Evolutionary conservation across 2,888 invertebrate genomes (phyloP).

Genomic region (Dusona sp.): DNA sequence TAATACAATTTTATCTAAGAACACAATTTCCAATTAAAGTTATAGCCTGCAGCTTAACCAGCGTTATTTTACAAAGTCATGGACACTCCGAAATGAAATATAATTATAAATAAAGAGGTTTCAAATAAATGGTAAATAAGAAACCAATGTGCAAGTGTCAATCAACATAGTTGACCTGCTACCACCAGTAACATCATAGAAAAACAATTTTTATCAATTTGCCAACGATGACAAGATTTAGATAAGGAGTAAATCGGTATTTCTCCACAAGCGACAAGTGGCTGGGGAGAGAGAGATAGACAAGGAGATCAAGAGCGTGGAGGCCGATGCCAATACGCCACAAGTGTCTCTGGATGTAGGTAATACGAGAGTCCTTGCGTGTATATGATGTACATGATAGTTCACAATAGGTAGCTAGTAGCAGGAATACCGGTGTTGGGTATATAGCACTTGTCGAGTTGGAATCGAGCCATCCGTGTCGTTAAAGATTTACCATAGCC

Average conservation of each 20-base stretch:
- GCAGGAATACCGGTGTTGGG: constrained; percentile 36
- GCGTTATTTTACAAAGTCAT: too few relatives aligned
- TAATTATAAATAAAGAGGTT: not conserved
- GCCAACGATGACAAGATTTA: constrained; percentile 6
- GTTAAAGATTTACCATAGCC: constrained; percentile 38
- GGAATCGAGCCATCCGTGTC: constrained; percentile 51
- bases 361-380: constrained; percentile 44
- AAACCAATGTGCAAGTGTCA: not conserved
- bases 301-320: constrained; percentile 4
- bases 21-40: not conserved
- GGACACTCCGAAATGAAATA: too few relatives aligned
- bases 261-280: constrained; percentile 45
- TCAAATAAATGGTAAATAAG: not conserved
- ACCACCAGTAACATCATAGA: not conserved
- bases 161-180: not conserved
- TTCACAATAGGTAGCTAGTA: constrained; percentile 37
- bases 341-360: constrained; percentile 54
- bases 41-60: too few relatives aligned
- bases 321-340: constrained; percentile 50
- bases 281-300: constrained; percentile 18
- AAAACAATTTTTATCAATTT: not conserved
- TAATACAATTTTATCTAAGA: constrained; percentile 2
- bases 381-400: constrained; percentile 29
- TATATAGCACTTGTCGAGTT: constrained; percentile 35
- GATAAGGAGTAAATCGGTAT: constrained; percentile 2